A percentile compares a stretch with the other conserved stretches of the same genome.
Evolutionary conservation across 2,113 vertebrate genomes (phyloP).

Genomic region (Nothoprocta pentlandii): DNA sequence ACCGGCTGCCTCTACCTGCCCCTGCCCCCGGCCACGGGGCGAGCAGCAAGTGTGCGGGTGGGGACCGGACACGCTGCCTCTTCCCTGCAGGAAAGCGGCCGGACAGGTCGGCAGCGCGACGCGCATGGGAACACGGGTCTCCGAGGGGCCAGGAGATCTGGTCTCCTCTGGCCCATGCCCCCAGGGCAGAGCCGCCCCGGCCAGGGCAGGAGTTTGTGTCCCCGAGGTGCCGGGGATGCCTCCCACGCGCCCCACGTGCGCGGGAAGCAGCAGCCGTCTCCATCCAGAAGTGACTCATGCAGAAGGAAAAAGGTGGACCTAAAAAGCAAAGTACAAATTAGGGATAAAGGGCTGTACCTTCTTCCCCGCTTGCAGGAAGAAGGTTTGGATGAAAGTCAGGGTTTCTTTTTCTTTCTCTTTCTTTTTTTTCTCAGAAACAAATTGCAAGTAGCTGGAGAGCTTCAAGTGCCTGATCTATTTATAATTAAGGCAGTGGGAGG

Average conservation of each 20-base stretch:
- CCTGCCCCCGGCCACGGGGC: slow-evolving; percentile 8
- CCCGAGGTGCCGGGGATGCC: background rate
- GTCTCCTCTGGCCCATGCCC: too few species aligned
- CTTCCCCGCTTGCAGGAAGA: background rate
- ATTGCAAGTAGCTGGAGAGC: background rate
- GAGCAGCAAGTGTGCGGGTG: background rate
- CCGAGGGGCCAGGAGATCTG: too few species aligned
- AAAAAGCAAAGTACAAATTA: background rate
- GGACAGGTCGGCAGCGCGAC: background rate
- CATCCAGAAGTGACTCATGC: background rate
- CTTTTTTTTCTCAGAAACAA: background rate
- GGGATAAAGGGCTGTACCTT: background rate
- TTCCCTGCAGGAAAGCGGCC: background rate
- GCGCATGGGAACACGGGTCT: background rate
- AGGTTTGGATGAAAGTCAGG: background rate
- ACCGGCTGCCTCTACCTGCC: slow-evolving; percentile 3
- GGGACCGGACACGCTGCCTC: slow-evolving; percentile 18
- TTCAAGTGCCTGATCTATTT: slow-evolving; percentile 32
- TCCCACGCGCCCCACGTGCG: accelerated
- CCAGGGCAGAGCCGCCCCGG: background rate
- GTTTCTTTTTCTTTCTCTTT: background rate
- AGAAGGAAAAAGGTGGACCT: slow-evolving; percentile 5
- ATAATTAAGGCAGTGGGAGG: slow-evolving; percentile 32
- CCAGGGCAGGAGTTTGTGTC: background rate
- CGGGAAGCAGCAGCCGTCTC: background rate